Base-by-base conservation (phyloP, 53 echinoderm and acorn worm genomes). In the Stichopus horrens region DNA sequence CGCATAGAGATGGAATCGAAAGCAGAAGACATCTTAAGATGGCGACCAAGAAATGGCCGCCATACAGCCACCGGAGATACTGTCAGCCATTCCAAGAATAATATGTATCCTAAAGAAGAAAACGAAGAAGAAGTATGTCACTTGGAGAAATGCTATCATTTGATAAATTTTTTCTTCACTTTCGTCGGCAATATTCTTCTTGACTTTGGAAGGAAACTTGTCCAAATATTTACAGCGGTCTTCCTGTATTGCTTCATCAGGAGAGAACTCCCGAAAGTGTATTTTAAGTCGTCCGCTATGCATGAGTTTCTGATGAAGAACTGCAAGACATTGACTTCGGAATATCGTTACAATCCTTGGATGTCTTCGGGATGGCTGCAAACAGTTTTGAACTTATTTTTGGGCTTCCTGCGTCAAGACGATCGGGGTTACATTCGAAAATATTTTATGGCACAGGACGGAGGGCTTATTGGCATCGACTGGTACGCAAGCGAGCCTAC, bases 401-500 rank as follows among this genome's bases (percentile, higher is more conserved):
- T 89, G 57, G 89, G 83, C 8, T 86, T 63, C 21, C 18, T 83
- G 55, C 76, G 86, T 76, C 67, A 60, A 57, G 86, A 90, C 5
- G n/a, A 18, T n/a, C 71, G 87, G 51, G 10, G 21, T 9, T 93
- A 87, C 74, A 79, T 54, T 13, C 88, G 95, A 16, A 90, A 93
- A 67, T 88, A 90, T 23, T 51, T 95, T 18, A 88, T 92, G 79
- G 85, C 93, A 77, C 65, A 91, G 13, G 93, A 95, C 80, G 88
- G 88, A 5, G 95, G 95, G 7, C 51, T 95, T 10, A 84, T 95
- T 9, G 95, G 88, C 19, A 52, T 95, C 1, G 95, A 95, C 63
- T 91, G 91, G 88, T 90, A 84, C 20, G 52, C 7, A 10, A 57
- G 81, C 5, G 11, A 5, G 11, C 51, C 68, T 23, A 52, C 65